Conservation (phyloP, 2,888 invertebrate genomes). For the Drosophila algonquin region DNA sequence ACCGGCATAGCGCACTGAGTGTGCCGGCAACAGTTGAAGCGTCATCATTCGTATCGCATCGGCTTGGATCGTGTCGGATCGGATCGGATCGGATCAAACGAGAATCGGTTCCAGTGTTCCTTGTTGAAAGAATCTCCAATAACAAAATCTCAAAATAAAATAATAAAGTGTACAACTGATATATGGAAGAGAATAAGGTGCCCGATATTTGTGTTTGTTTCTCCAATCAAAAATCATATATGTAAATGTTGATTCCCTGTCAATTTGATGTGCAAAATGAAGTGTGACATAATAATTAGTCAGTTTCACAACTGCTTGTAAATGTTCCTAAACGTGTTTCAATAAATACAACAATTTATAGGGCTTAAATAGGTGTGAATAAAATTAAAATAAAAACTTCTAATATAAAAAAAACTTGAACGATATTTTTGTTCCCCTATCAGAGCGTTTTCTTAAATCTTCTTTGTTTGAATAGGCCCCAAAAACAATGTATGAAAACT, state of each 20-base stretch:
- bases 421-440: not conserved
- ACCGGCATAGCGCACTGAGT: conserved; percentile 17
- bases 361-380: not conserved
- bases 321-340: not conserved
- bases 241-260: not conserved
- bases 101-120: not conserved
- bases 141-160: not conserved
- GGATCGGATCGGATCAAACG: not conserved
- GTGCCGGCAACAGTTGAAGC: conserved; percentile 11
- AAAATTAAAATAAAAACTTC: not conserved
- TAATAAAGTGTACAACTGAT: not conserved
- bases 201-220: not conserved
- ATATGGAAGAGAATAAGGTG: not conserved
- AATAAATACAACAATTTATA: not conserved
- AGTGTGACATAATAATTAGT: not conserved
- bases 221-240: not conserved
- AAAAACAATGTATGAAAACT: too few species aligned
- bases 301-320: not conserved
- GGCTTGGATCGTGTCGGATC: not conserved
- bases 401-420: not conserved
- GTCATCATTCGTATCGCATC: not conserved
- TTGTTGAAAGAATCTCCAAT: not conserved
- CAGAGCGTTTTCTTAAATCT: not conserved
- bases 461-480: not conserved
- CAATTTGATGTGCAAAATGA: not conserved